Base-by-base conservation (phyloP, 2,888 invertebrate species). In the Sinelater perroti region DNA sequence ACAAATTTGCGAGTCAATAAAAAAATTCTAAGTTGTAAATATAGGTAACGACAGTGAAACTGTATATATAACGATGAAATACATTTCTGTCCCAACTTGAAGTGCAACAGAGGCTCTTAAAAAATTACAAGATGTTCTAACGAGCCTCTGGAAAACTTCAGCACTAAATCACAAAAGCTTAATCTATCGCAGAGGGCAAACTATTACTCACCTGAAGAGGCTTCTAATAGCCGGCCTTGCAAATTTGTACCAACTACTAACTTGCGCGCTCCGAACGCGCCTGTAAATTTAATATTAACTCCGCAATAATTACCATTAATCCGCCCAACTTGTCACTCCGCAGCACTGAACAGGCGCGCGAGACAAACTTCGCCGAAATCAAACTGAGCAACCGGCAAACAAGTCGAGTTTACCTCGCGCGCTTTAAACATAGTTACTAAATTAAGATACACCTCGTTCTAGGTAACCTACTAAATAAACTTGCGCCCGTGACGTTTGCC, bases 361-460 rank as follows among this genome's bases (percentile, higher is more conserved):
- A 35, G 13, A 47, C 47, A 47, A 47, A 47, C 47, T 47, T 33
- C 16, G 21, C 10, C 30, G 26, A 33, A 52, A 52, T 42, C 52
- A 31, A 52, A 52, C 52, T 44, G 44, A 52, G 53, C 47, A 47
- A 40, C 20, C 21, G 10, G 38, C 38, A 38, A 50, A 50, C 50
- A 50, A 50, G 38, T 36, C 17, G 11, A 26, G 35, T 50, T 50
- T 38, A 50, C 26, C 47, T 50, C 36, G 13, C 11, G 28, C 26
- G 21, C 26, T 35, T 50, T 14, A 13, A 33, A 33, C 36, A 28
- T 50, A 38, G 50, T 50, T 50, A 8, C 50, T 50, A 50, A 38
- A 50, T 50, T 50, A 50, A 50, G 50, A 36, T 50, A 50, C 50
- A 50, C 50, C 50, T 50, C 26, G 38, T 50, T 38, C 50, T 50